Conservation (phyloP, 1,140 invertebrate genomes). For the Drosophila sechellia region DNA sequence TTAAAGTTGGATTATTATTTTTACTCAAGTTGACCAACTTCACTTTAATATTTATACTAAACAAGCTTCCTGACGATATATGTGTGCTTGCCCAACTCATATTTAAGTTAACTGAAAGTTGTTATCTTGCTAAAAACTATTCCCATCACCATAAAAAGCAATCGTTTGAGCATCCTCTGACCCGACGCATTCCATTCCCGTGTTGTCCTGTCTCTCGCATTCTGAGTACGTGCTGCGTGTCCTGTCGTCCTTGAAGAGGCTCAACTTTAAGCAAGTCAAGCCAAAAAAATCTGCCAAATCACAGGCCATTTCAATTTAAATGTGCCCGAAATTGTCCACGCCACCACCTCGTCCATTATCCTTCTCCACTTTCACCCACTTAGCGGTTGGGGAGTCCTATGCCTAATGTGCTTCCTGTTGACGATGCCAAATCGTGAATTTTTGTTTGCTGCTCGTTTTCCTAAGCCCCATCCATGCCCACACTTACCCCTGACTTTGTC, state of each 20-base stretch:
- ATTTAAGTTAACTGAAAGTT: constrained; percentile 30
- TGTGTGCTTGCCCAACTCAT: constrained; percentile 27
- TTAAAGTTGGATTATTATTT: neutral
- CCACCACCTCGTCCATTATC: constrained; percentile 50
- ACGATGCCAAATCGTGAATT: constrained; percentile 52
- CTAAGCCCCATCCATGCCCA: neutral
- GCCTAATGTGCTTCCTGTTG: constrained; percentile 78
- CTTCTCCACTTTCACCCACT: constrained; percentile 20
- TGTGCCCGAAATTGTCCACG: constrained; percentile 44
- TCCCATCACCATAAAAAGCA: constrained; percentile 43
- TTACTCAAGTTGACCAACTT: neutral
- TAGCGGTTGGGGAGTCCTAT: constrained; percentile 36
- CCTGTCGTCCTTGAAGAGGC: constrained; percentile 43
- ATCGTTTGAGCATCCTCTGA: constrained; percentile 43
- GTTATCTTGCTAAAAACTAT: constrained; percentile 52
- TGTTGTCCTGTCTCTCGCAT: neutral
- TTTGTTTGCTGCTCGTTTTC: constrained; percentile 7
- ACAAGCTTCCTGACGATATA: constrained; percentile 4
- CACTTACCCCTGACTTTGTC: constrained; percentile 39
- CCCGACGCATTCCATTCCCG: constrained; percentile 34
- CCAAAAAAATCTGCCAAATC: constrained; percentile 57
- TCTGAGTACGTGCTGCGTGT: constrained; percentile 34
- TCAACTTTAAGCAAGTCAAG: constrained; percentile 41
- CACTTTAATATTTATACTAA: neutral
- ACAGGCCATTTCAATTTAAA: constrained; percentile 72